phyloP scores from a whole-genome alignment of 2,888 invertebrate genomes.

The Apamea epomidion region DNA sequence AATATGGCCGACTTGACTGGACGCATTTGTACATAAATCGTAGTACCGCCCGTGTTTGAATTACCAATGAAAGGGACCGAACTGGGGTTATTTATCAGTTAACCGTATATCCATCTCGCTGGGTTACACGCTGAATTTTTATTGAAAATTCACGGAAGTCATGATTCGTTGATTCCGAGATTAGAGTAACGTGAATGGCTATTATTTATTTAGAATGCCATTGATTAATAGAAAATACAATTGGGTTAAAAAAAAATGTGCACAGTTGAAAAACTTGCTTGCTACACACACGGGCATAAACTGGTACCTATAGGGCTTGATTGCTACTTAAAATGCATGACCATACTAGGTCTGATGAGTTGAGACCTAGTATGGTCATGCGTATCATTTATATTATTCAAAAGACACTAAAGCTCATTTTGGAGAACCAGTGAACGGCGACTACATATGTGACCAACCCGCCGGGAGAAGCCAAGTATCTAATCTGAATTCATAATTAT shows the following conservation, averaged over 20 bases:
- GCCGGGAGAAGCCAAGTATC: background rate
- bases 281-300: background rate
- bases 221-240: background rate
- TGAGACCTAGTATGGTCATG: too few relatives aligned
- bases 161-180: conserved; percentile 35
- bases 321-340: background rate
- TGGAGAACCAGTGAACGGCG: background rate
- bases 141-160: conserved; percentile 75
- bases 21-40: conserved; percentile 89
- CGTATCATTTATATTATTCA: background rate
- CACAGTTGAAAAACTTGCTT: background rate
- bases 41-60: conserved; percentile 83
- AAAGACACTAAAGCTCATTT: background rate
- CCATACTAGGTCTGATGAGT: background rate
- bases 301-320: background rate
- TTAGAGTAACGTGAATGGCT: conserved; percentile 8
- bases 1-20: conserved; percentile 86
- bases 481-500: background rate
- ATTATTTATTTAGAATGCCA: conserved; percentile 4
- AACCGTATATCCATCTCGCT: conserved; percentile 79
- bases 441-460: background rate
- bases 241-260: background rate
- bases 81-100: conserved; percentile 83
- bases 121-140: conserved; percentile 77
- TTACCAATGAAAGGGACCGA: conserved; percentile 77